Conservation (phyloP, 1,140 invertebrate genomes). For the Diplogasteroides magnus region DNA sequence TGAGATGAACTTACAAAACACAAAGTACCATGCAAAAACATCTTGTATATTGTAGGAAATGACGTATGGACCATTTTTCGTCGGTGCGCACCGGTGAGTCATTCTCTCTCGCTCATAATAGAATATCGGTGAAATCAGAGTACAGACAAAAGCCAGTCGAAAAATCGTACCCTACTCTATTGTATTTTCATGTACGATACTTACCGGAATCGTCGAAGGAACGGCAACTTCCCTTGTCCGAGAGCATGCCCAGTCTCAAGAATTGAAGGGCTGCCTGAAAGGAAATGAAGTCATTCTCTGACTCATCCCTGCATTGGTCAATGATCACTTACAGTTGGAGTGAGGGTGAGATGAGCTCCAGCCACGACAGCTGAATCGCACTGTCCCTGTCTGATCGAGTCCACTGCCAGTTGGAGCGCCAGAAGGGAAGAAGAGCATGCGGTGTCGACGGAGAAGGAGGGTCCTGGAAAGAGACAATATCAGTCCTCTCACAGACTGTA, state of each 20-base stretch:
- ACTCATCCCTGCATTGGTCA: neutral
- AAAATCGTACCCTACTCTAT: too few relatives aligned
- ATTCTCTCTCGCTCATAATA: too few relatives aligned
- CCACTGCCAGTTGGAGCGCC: constrained; percentile 75
- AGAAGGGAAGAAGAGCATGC: constrained; percentile 87
- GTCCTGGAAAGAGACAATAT: constrained; percentile 61
- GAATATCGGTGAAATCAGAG: too few relatives aligned
- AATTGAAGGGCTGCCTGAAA: constrained; percentile 74
- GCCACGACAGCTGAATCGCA: constrained; percentile 88
- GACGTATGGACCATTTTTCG: too few relatives aligned
- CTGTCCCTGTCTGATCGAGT: constrained; percentile 73
- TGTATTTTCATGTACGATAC: too few relatives aligned
- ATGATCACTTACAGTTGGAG: constrained; percentile 65
- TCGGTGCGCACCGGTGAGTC: too few relatives aligned
- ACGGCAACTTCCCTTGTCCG: constrained; percentile 79
- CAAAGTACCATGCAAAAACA: too few relatives aligned
- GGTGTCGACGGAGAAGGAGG: constrained; percentile 86
- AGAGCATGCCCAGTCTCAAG: constrained; percentile 81
- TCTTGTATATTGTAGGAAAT: too few relatives aligned
- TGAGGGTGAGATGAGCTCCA: constrained; percentile 76
- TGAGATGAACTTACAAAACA: too few relatives aligned
- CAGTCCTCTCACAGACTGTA: too few relatives aligned
- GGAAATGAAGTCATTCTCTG: too few relatives aligned
- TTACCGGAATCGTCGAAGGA: constrained; percentile 76
- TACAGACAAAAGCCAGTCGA: too few relatives aligned